These are phyloP conservation scores for Nerophis lumbriciformis DNA, from an alignment of 2,113 vertebrate species.

Conservation along the genomic window DNA sequence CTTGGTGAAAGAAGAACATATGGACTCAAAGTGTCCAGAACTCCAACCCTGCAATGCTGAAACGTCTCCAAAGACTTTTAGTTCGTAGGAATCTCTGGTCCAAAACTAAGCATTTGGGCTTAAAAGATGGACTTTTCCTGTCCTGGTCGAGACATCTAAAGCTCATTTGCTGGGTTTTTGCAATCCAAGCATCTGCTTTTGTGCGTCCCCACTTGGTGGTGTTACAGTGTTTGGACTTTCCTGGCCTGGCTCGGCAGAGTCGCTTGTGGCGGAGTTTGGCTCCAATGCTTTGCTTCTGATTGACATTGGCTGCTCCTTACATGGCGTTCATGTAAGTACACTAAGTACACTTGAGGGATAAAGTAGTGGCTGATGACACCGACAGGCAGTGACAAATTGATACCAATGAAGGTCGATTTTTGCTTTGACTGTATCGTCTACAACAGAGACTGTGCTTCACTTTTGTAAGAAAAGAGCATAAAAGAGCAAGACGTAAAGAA, in stretches of 20 bases:
- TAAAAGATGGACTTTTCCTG: conserved; percentile 6
- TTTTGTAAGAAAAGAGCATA: conserved; percentile 28
- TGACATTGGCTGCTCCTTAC: too few relatives aligned
- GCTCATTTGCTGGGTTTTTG: too few relatives aligned
- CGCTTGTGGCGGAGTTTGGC: not conserved
- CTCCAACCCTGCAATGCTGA: too few relatives aligned
- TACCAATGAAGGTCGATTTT: conserved; percentile 44
- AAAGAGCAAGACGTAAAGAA: conserved; percentile 68
- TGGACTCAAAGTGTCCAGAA: too few relatives aligned
- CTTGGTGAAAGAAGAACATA: too few relatives aligned
- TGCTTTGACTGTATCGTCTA: conserved; percentile 82
- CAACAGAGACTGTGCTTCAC: conserved; percentile 59
- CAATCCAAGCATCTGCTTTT: conserved; percentile 4
- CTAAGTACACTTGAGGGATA: not conserved
- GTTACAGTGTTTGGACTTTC: not conserved
- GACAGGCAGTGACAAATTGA: not conserved
- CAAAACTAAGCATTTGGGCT: not conserved
- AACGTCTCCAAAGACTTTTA: too few relatives aligned
- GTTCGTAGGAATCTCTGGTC: not conserved
- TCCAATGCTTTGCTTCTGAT: too few relatives aligned
- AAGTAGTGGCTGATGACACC: not conserved
- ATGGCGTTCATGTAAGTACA: not conserved
- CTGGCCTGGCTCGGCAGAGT: not conserved
- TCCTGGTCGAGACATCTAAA: too few relatives aligned
- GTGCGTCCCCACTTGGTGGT: not conserved